Conservation (phyloP, 1,140 invertebrate species). For the Hyles euphorbiae region DNA sequence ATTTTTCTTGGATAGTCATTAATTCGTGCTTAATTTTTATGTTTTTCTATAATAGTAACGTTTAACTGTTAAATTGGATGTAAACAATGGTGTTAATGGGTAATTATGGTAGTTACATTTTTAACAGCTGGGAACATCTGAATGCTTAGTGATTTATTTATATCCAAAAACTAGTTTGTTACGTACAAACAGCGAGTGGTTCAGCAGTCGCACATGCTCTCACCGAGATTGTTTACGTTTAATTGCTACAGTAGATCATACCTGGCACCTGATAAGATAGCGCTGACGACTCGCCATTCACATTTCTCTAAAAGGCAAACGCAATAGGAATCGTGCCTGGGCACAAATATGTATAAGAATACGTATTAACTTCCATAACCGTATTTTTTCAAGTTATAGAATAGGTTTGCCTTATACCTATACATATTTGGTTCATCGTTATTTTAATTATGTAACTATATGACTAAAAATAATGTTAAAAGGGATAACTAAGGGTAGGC, state of each 20-base stretch:
- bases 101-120: slow-evolving; percentile 14
- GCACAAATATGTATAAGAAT: too few species aligned
- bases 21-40: not conserved
- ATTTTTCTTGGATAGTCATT: not conserved
- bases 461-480: too few species aligned
- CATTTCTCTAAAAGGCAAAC: not conserved
- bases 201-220: slow-evolving; percentile 27
- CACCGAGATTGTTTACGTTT: slow-evolving; percentile 7
- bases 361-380: too few species aligned
- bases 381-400: too few species aligned
- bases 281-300: not conserved
- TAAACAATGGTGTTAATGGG: not conserved
- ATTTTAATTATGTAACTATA: too few species aligned
- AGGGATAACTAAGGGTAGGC: too few species aligned
- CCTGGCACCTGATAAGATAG: slow-evolving; percentile 6
- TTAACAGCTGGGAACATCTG: slow-evolving; percentile 21
- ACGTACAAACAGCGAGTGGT: slow-evolving; percentile 16
- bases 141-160: slow-evolving; percentile 34
- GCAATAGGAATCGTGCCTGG: not conserved
- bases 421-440: too few species aligned
- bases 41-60: too few species aligned
- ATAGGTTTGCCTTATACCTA: too few species aligned
- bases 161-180: slow-evolving; percentile 44
- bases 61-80: too few species aligned
- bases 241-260: not conserved